Base-by-base conservation (phyloP, 2,888 invertebrate species). In the Barypeithes pellucidus region DNA sequence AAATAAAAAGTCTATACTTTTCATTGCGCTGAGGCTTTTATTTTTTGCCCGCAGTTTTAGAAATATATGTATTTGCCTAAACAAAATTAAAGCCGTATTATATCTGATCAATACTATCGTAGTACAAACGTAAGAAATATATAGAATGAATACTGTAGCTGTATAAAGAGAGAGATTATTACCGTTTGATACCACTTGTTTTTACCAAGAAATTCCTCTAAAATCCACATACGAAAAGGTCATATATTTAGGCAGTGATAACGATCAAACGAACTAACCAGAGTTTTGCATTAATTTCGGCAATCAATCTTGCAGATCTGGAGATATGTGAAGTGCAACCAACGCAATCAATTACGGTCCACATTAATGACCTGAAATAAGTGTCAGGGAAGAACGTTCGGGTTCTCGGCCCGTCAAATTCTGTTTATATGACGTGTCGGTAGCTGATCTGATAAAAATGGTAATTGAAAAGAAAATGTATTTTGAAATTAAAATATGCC, bases 401-500 rank as follows among this genome's bases (percentile, higher is more conserved):
- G 47, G 20, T 72, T 72, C 57, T 72, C 72, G 67, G 72, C 39
- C 72, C 72, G 67, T 72, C 72, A 72, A 67, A 72, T 67, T 67
- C 67, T 61, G 62, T 72, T 72, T 67, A 54, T 41, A 24, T 52
- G 45, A 65, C 18, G 24, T 43, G 45, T 18, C 66, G 61, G 72
- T 72, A 72, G 72, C 72, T 43, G 67, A 67, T 72, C 72, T 67
- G 72, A 67, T 72, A 60, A 66, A 29, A 16, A 45, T 52, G 36
- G 29, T 61, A 72, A 72, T 72, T 72, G 59, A 72, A 57, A 14
- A 20, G 9, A 16, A 50, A 50, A 47, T 3, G n/a, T n/a, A n/a
- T n/a, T n/a, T n/a, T n/a, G n/a, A n/a, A n/a, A n/a, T n/a, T n/a
- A n/a, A n/a, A n/a, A n/a, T n/a, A n/a, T n/a, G n/a, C n/a, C n/a